Evolutionary conservation across 2,113 vertebrate genomes (phyloP).

Genomic region (Dermatemys mawii): DNA sequence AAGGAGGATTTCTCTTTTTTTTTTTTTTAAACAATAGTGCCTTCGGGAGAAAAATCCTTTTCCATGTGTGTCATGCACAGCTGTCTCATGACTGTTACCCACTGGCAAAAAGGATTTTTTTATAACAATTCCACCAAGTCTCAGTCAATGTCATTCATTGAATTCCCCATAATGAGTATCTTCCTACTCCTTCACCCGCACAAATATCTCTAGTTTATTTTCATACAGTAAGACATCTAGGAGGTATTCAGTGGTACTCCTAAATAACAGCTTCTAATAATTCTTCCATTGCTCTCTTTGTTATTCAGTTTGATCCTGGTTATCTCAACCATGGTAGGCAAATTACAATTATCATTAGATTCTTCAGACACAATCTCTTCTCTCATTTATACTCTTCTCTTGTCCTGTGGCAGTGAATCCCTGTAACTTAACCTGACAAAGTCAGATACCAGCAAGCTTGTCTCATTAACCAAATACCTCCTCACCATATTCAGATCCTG

Average conservation of each 20-base stretch:
- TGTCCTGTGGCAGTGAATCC: neutral
- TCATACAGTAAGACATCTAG: constrained; percentile 18
- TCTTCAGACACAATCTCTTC: neutral
- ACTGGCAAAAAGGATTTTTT: neutral
- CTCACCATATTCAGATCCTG: neutral
- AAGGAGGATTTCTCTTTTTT: neutral
- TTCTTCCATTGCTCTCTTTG: constrained; percentile 46
- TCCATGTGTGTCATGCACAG: neutral
- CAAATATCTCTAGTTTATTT: constrained; percentile 27
- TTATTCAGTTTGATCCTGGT: neutral
- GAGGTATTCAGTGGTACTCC: neutral
- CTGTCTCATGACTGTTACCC: neutral
- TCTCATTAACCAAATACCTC: neutral
- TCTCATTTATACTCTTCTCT: neutral
- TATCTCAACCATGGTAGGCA: constrained; percentile 5
- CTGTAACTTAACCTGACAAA: neutral
- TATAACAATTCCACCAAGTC: neutral
- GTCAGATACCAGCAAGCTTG: neutral
- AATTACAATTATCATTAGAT: constrained; percentile 21
- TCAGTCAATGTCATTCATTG: neutral
- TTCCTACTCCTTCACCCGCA: constrained; percentile 16
- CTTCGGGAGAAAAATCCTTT: neutral
- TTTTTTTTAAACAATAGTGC: neutral
- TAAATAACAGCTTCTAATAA: constrained; percentile 51
- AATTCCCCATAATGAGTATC: neutral